These are phyloP conservation scores for Lysandra bellargus DNA, from an alignment of 2,888 invertebrate species.

Conservation along the genomic window DNA sequence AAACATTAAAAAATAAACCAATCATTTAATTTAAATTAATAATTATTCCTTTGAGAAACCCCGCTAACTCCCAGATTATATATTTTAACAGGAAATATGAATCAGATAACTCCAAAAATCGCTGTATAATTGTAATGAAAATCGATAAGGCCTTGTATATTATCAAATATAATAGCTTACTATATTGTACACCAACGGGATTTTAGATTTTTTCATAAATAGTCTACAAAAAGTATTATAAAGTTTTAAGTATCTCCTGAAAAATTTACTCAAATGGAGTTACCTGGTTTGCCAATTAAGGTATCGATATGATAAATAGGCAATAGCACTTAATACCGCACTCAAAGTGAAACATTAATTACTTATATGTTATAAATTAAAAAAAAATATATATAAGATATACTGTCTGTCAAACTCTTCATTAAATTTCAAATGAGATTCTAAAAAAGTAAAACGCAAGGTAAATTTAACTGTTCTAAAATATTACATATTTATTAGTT, in stretches of 20 bases:
- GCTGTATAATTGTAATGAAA: constrained; percentile 26
- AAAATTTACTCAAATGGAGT: constrained; percentile 41
- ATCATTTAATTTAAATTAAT: background rate
- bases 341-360: too few species aligned
- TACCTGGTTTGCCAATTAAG: constrained; percentile 2
- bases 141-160: constrained; percentile 19
- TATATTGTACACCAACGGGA: constrained; percentile 38
- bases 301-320: constrained; percentile 26
- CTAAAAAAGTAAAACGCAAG: too few species aligned
- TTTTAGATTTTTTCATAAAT: constrained; percentile 30
- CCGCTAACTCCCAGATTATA: constrained; percentile 29
- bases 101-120: constrained; percentile 31
- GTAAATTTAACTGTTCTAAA: too few species aligned
- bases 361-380: too few species aligned
- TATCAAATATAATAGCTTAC: constrained; percentile 48
- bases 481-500: too few species aligned
- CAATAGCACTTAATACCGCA: too few species aligned
- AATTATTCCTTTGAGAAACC: constrained; percentile 31
- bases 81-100: constrained; percentile 29
- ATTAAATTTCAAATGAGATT: too few species aligned
- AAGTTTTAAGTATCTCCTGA: constrained; percentile 31
- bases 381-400: too few species aligned
- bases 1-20: constrained; percentile 9
- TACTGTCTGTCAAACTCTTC: too few species aligned
- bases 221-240: constrained; percentile 27